These are phyloP conservation scores for Himalopsyche anomala DNA, from an alignment of 2,888 invertebrate species.

Conservation along the genomic window DNA sequence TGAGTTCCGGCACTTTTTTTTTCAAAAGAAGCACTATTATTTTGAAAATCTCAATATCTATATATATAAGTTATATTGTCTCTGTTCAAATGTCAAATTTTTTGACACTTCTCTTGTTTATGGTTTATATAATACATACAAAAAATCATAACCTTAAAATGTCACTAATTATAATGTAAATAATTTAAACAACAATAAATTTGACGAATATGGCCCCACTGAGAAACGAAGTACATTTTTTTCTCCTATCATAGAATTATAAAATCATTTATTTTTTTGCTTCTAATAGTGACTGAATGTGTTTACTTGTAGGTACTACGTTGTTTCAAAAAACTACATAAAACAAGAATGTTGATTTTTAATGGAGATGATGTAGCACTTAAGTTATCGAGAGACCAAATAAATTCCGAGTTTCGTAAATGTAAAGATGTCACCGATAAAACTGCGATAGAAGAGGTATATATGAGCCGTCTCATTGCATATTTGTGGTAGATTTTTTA, in stretches of 20 bases:
- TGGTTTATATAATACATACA: no score
- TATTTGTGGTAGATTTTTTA: neutral
- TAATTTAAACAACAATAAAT: no score
- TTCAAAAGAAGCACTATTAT: no score
- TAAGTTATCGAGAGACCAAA: constrained; percentile 80
- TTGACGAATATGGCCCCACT: neutral
- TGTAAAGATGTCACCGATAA: constrained; percentile 79
- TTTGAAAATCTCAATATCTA: no score
- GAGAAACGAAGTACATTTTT: neutral
- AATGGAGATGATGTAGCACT: constrained; percentile 81
- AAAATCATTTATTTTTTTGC: no score
- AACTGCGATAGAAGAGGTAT: constrained; percentile 81
- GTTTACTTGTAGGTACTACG: constrained; percentile 77
- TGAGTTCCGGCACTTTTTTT: no score
- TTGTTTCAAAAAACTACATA: constrained; percentile 84
- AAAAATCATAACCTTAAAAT: neutral
- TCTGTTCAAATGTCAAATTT: neutral
- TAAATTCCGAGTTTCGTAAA: constrained; percentile 86
- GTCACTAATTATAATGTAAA: neutral
- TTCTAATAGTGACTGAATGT: neutral
- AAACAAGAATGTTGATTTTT: constrained; percentile 82
- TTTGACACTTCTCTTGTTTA: neutral
- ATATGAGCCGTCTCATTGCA: constrained; percentile 63
- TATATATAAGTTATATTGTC: neutral
- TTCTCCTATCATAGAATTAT: neutral